A percentile compares a stretch with the other conserved stretches of the same genome.
Evolutionary conservation across 2,888 invertebrate species (phyloP).

Genomic region (Melangyna quadrimaculata): DNA sequence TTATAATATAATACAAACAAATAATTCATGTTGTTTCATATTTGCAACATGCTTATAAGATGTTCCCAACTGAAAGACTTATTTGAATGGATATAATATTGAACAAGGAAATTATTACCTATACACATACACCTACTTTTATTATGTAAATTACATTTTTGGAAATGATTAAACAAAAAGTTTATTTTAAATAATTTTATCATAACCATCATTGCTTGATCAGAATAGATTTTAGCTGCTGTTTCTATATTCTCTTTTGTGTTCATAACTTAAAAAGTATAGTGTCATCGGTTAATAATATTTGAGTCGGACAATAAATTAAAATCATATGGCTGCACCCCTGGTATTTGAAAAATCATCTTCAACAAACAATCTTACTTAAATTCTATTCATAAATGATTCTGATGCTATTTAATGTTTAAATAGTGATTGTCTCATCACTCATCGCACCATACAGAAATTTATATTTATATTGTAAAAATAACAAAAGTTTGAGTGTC

Average conservation of each 20-base stretch:
- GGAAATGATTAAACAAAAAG: background rate
- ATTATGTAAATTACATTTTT: background rate
- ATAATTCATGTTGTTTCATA: too few relatives aligned
- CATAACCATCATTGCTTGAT: background rate
- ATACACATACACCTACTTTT: background rate
- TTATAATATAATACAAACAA: too few relatives aligned
- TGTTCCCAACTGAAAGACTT: background rate
- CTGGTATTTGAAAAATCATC: background rate
- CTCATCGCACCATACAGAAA: background rate
- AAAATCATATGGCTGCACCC: slow-evolving; percentile 15
- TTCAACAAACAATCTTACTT: slow-evolving; percentile 6
- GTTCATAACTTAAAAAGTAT: background rate
- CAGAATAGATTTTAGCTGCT: background rate
- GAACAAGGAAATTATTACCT: too few relatives aligned
- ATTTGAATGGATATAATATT: too few relatives aligned
- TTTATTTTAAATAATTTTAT: background rate
- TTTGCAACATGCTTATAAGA: too few relatives aligned
- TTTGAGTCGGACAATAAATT: slow-evolving; percentile 6
- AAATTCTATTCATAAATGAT: background rate
- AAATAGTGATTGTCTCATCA: slow-evolving; percentile 28
- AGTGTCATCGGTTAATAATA: slow-evolving; percentile 16
- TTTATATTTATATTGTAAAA: background rate
- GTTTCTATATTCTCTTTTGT: background rate
- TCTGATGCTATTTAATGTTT: slow-evolving; percentile 7
- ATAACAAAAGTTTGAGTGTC: background rate